Conservation (phyloP, 2,797 vertebrate species). For the Muscicapa striata region DNA sequence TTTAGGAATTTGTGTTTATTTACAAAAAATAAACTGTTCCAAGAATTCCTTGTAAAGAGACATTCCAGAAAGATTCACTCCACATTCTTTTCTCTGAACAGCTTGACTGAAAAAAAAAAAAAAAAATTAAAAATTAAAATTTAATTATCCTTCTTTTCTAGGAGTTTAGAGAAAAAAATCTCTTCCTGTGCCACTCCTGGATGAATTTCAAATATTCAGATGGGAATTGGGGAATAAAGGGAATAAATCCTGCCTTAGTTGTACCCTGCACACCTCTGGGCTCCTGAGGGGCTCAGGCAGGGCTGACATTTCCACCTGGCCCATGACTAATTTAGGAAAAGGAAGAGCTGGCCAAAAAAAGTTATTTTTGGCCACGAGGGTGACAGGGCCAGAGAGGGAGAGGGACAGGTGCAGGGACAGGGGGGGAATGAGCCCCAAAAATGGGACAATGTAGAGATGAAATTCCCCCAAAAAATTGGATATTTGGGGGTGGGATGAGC, state of each 20-base stretch:
- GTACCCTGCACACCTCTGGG: background rate
- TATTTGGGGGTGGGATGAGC: too few species aligned
- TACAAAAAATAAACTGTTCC: background rate
- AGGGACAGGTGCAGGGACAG: background rate
- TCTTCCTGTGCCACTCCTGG: background rate
- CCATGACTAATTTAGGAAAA: conserved; percentile 79
- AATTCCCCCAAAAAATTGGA: background rate
- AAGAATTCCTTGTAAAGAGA: background rate
- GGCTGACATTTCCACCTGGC: conserved; percentile 57
- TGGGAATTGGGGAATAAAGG: background rate
- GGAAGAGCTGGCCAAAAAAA: background rate
- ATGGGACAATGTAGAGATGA: too few species aligned
- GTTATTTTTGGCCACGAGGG: conserved; percentile 51
- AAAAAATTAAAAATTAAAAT: background rate
- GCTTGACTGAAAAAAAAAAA: background rate
- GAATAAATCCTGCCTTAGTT: background rate
- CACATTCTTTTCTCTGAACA: background rate
- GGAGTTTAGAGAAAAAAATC: background rate
- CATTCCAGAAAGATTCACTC: background rate
- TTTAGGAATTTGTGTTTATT: background rate
- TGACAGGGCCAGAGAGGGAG: background rate
- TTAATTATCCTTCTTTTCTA: accelerated
- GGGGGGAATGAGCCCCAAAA: background rate
- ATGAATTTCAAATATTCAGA: background rate
- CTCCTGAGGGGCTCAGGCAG: background rate